These are phyloP conservation scores for Pararge aegeria DNA, from an alignment of 1,140 invertebrate species.

Conservation along the genomic window DNA sequence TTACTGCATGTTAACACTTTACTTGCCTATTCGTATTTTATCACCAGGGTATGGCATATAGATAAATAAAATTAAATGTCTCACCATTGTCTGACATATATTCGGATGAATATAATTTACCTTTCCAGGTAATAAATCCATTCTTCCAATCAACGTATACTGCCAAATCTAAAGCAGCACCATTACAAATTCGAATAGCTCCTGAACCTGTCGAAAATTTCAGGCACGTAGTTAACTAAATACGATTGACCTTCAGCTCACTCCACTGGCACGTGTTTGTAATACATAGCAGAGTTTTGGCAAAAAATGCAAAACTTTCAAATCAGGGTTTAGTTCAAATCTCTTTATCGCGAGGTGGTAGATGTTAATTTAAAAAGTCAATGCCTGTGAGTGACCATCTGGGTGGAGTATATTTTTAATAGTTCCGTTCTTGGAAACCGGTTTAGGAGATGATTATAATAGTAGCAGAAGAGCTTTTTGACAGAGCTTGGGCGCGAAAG, in stretches of 20 bases:
- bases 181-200: slow-evolving; percentile 16
- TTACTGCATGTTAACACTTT: no score
- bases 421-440: no score
- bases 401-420: no score
- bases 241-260: slow-evolving; percentile 23
- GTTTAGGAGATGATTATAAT: no score
- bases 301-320: neutral
- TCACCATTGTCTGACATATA: no score
- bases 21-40: no score
- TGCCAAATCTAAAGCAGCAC: slow-evolving; percentile 3
- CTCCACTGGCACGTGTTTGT: slow-evolving; percentile 15
- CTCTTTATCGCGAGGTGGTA: neutral
- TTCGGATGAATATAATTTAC: no score
- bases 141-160: slow-evolving; percentile 10
- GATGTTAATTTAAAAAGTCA: neutral
- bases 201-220: slow-evolving; percentile 14
- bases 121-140: neutral
- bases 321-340: neutral
- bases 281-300: neutral
- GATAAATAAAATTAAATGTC: no score
- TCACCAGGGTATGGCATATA: no score
- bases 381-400: no score
- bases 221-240: slow-evolving; percentile 24
- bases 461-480: no score
- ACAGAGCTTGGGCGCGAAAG: no score